These are phyloP conservation scores for Ophion costatus DNA, from an alignment of 2,888 invertebrate species.

Conservation along the genomic window DNA sequence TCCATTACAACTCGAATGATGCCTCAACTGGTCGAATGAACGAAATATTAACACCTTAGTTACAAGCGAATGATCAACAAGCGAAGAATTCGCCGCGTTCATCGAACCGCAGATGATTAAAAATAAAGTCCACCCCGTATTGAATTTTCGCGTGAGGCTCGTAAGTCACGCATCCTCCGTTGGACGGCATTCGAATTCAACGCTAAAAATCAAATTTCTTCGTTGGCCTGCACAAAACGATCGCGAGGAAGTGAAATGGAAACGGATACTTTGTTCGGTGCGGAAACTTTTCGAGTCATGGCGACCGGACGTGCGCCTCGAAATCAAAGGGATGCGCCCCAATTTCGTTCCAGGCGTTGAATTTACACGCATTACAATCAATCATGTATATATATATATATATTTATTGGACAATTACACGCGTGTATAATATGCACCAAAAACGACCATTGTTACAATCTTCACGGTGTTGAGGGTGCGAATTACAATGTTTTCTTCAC, in stretches of 20 bases:
- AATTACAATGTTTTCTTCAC: constrained; percentile 34
- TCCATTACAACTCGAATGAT: too few species aligned
- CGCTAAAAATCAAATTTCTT: not conserved
- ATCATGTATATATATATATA: constrained; percentile 68
- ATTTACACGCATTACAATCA: constrained; percentile 66
- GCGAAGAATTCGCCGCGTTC: too few species aligned
- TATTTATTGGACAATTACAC: constrained; percentile 66
- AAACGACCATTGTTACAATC: constrained; percentile 54
- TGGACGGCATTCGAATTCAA: not conserved
- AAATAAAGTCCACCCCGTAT: too few species aligned
- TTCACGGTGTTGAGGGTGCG: constrained; percentile 42
- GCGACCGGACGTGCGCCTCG: constrained; percentile 21
- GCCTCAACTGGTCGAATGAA: too few species aligned
- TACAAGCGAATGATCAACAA: too few species aligned
- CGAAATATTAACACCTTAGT: too few species aligned
- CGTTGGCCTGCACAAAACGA: not conserved
- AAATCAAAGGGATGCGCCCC: not conserved
- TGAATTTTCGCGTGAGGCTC: too few species aligned
- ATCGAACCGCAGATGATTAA: too few species aligned
- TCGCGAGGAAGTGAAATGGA: not conserved
- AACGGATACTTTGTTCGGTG: not conserved
- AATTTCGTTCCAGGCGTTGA: constrained; percentile 9
- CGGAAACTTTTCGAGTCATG: constrained; percentile 17
- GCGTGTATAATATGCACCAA: constrained; percentile 57
- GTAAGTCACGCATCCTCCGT: not conserved